These are phyloP conservation scores for Anolis sagrei DNA, from an alignment of 2,113 vertebrate species.

Conservation along the genomic window DNA sequence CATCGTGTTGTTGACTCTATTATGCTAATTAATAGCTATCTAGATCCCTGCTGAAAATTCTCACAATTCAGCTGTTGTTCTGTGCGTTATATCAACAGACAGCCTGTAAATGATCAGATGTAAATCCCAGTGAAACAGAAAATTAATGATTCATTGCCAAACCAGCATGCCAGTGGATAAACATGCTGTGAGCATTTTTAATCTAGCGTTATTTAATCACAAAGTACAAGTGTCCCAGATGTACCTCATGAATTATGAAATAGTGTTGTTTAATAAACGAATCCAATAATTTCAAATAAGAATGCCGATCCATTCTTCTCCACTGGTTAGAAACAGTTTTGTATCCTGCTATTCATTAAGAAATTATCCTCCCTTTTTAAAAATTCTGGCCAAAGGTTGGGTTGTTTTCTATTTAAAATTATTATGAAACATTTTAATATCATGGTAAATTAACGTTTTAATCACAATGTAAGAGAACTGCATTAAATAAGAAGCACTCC, in stretches of 20 bases:
- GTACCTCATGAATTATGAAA: slow-evolving; percentile 81
- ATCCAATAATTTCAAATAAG: slow-evolving; percentile 69
- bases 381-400: slow-evolving; percentile 65
- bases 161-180: slow-evolving; percentile 67
- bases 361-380: slow-evolving; percentile 64
- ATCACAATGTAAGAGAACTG: slow-evolving; percentile 44
- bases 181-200: slow-evolving; percentile 77
- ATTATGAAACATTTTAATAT: slow-evolving; percentile 47
- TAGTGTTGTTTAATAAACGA: slow-evolving; percentile 71
- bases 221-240: slow-evolving; percentile 72
- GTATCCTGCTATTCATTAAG: slow-evolving; percentile 65
- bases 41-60: slow-evolving; percentile 64
- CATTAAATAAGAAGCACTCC: not conserved
- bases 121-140: slow-evolving; percentile 72
- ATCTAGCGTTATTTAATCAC: slow-evolving; percentile 78
- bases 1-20: slow-evolving; percentile 59
- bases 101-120: slow-evolving; percentile 70
- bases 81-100: slow-evolving; percentile 65
- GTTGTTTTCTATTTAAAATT: slow-evolving; percentile 44
- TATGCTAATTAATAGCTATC: slow-evolving; percentile 72
- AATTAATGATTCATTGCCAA: slow-evolving; percentile 77
- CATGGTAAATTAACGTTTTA: slow-evolving; percentile 37
- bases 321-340: slow-evolving; percentile 67
- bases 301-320: slow-evolving; percentile 69
- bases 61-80: slow-evolving; percentile 66